phyloP scores from a whole-genome alignment of 2,797 vertebrate genomes.

The Chloroceryle inda region DNA sequence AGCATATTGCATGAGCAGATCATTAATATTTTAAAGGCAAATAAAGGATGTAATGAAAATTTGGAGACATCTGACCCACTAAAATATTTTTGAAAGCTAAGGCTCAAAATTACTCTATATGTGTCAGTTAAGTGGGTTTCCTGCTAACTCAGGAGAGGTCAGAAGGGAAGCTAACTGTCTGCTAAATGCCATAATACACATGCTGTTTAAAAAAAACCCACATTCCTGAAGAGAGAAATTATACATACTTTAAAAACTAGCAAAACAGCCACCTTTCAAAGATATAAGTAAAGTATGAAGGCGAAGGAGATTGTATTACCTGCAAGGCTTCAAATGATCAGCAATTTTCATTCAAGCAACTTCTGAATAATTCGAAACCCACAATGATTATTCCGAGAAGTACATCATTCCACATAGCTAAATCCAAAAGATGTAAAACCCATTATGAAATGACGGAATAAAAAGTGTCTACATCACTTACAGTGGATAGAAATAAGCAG shows the following conservation, averaged over 20 bases:
- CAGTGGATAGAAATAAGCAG: background rate
- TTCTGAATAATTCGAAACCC: background rate
- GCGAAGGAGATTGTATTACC: background rate
- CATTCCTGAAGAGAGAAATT: slow-evolving; percentile 10
- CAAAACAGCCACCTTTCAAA: slow-evolving; percentile 16
- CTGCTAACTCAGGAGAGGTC: slow-evolving; percentile 20
- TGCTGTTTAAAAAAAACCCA: background rate
- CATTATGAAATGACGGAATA: background rate
- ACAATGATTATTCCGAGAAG: slow-evolving; percentile 15
- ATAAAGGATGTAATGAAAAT: slow-evolving; percentile 63
- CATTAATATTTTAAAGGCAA: slow-evolving; percentile 71
- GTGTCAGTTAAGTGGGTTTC: slow-evolving; percentile 33
- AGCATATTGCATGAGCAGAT: slow-evolving; percentile 45
- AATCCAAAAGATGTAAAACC: background rate
- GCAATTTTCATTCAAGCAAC: slow-evolving; percentile 10
- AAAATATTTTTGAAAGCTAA: slow-evolving; percentile 70
- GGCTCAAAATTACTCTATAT: slow-evolving; percentile 11
- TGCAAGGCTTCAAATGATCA: slow-evolving; percentile 15
- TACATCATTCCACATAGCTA: slow-evolving; percentile 1
- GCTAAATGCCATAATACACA: background rate
- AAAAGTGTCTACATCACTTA: background rate
- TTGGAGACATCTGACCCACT: slow-evolving; percentile 59
- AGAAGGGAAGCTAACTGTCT: slow-evolving; percentile 23
- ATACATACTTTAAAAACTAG: background rate
- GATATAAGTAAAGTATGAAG: background rate